Evolutionary conservation across 2,113 vertebrate species (phyloP), one percentile per base, ranked within the genome.

Genomic region (Trichomycterus rosablanca): DNA sequence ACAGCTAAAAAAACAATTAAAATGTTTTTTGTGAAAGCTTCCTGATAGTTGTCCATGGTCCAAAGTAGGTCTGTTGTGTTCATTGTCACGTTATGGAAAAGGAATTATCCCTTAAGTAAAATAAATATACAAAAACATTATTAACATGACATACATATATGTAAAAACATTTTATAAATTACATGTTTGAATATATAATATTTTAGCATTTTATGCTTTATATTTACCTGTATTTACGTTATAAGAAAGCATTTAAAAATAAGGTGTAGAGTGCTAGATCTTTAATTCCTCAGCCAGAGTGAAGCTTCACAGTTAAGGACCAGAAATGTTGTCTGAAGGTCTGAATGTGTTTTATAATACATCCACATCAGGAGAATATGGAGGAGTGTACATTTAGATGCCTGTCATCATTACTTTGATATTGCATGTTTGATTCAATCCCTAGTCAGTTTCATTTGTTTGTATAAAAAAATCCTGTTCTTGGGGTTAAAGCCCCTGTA

Each of bases 11-110:
- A 2, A 34, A 82, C 68, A 26, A 64, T 24, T 19, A 68, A 35
- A 14, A 79, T 34, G 55, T 81, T 78, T 50, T 77, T 80, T 8
- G 42, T 46, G 50, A 72, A 51, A 58, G 18, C 52, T 34, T 67
- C 63, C 4, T 45, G 18, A 16, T 58, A 72, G 40, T 12, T 58
- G 48, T 71, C 63, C 2, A n/a, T 9, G 0, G 23, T 20, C 1
- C 11, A 42, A 9, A 35, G 11, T 23, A 46, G 50, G n/a, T 26
- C 24, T 23, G 2, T 4, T 12, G 32, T 45, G 44, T 83, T 81
- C 78, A 80, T 67, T 75, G 1, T 34, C 2, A 15, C 8, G 1
- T 7, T 44, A 20, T 37, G 15, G 6, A 45, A 12, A 48, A 48
- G 37, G 35, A n/a, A 46, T 46, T 37, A 46, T 14, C 16, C 8